Conservation (phyloP, 2,113 vertebrate species). For the Tetrao urogallus region DNA sequence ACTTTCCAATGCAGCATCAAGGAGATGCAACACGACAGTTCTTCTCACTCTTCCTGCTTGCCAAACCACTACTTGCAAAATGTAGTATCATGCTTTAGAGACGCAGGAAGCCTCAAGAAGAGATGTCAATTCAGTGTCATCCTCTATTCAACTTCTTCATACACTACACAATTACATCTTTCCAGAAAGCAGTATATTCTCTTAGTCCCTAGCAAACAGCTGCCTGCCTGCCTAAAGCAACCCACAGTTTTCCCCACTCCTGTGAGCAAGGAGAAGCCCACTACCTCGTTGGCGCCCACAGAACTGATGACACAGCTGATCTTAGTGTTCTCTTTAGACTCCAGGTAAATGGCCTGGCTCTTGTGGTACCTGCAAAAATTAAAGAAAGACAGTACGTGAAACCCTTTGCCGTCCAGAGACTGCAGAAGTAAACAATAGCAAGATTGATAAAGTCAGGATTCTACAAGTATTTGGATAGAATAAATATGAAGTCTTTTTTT, state of each 20-base stretch:
- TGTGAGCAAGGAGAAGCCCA: not conserved
- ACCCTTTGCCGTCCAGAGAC: not conserved
- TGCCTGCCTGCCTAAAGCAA: not conserved
- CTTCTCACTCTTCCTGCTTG: not conserved
- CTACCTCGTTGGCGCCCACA: slow-evolving; percentile 96
- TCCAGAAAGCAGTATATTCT: not conserved
- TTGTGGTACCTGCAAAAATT: slow-evolving; percentile 91
- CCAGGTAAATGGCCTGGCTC: slow-evolving; percentile 97
- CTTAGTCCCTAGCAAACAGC: not conserved
- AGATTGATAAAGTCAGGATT: not conserved
- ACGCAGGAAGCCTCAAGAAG: not conserved
- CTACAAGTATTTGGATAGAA: not conserved
- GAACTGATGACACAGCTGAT: slow-evolving; percentile 99
- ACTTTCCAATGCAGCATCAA: not conserved
- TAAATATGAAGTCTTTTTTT: not conserved
- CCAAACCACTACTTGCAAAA: not conserved
- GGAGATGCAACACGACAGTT: not conserved
- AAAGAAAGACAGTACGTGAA: not conserved
- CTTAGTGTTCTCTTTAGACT: slow-evolving; percentile 98
- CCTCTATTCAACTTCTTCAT: not conserved
- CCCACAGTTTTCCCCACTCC: not conserved
- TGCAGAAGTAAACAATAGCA: not conserved
- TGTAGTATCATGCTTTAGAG: not conserved
- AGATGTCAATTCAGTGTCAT: not conserved
- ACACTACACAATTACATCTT: not conserved